A percentile compares a stretch with the other conserved stretches of the same genome.
Evolutionary conservation across 2,888 invertebrate genomes (phyloP).

Genomic region (Pheosia gnoma): DNA sequence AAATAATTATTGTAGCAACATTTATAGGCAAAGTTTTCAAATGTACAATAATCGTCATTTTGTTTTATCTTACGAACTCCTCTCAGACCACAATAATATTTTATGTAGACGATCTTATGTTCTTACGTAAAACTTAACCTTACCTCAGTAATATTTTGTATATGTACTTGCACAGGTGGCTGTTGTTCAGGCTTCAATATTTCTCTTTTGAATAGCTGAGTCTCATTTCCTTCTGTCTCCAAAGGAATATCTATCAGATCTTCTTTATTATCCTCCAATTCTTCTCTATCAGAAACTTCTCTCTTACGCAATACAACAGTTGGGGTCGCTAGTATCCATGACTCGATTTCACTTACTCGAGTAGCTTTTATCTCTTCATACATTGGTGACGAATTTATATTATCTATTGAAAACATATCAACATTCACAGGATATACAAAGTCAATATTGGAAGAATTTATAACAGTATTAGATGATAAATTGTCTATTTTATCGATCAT

Average conservation of each 20-base stretch:
- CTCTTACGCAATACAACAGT: constrained; percentile 65
- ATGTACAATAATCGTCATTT: no score
- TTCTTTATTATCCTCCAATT: constrained; percentile 51
- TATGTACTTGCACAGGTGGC: constrained; percentile 86
- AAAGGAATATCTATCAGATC: constrained; percentile 72
- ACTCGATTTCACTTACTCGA: constrained; percentile 58
- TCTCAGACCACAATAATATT: no score
- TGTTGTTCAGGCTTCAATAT: constrained; percentile 78
- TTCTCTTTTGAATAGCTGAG: constrained; percentile 70
- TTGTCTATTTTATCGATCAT: constrained; percentile 25
- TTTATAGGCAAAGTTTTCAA: no score
- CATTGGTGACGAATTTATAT: constrained; percentile 39
- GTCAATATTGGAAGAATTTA: constrained; percentile 34
- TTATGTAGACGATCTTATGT: no score
- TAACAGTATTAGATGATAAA: constrained; percentile 11
- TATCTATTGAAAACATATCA: constrained; percentile 53
- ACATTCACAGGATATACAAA: constrained; percentile 31
- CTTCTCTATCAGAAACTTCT: constrained; percentile 56
- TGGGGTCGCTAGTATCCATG: constrained; percentile 74
- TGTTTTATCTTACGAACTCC: no score
- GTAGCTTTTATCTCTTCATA: constrained; percentile 58
- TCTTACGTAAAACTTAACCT: constrained; percentile 9
- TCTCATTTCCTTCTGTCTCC: constrained; percentile 71
- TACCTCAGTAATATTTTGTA: constrained; percentile 86
- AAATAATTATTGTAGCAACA: no score